A percentile compares a stretch with the other conserved stretches of the same genome.
Evolutionary conservation across 2,113 vertebrate species (phyloP).

Genomic region (Callipepla californica): DNA sequence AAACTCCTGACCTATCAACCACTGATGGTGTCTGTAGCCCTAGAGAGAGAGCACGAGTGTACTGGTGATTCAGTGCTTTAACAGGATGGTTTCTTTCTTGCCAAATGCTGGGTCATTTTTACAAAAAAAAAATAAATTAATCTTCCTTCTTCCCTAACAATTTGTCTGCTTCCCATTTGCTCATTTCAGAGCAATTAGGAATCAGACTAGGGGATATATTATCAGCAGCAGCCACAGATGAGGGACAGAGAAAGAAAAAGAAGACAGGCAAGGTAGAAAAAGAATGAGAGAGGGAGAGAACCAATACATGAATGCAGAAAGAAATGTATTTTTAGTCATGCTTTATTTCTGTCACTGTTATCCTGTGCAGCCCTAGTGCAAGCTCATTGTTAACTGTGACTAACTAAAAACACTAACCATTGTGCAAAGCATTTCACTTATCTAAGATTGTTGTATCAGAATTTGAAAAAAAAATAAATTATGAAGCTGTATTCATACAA

Average conservation of each 20-base stretch:
- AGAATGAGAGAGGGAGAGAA: background rate
- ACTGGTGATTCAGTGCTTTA: background rate
- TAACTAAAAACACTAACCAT: background rate
- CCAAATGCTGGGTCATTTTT: constrained; percentile 20
- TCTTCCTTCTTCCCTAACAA: background rate
- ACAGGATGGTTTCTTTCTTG: background rate
- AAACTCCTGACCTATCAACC: background rate
- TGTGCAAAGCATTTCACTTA: background rate
- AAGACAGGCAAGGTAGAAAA: background rate
- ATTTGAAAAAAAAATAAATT: background rate
- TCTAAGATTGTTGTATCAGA: background rate
- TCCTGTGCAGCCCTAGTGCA: background rate
- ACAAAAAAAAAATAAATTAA: background rate
- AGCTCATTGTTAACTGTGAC: background rate
- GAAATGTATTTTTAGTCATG: background rate
- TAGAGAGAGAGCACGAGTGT: rapidly evolving
- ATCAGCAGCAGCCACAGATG: background rate
- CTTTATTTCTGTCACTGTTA: background rate
- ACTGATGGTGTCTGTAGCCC: background rate
- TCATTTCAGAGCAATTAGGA: background rate
- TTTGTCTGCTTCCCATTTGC: background rate
- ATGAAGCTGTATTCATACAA: background rate
- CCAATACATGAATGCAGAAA: background rate
- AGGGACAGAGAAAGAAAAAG: background rate
- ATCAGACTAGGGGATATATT: background rate